phyloP scores from a whole-genome alignment of 2,888 invertebrate species.

The Drosophila hamatofila region DNA sequence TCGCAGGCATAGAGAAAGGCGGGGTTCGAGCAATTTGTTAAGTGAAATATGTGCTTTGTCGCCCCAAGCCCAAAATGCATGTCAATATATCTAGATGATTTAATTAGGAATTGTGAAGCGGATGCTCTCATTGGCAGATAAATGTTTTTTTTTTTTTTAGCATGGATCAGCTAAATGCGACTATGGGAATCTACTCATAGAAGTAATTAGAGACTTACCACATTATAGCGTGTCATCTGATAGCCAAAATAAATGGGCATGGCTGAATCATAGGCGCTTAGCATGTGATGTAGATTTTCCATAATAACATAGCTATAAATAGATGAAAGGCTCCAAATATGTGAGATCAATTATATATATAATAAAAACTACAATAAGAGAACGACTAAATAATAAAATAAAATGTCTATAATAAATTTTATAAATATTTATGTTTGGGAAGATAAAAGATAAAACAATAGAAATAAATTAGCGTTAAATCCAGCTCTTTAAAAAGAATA shows the following conservation, averaged over 20 bases:
- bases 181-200: background rate
- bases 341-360: background rate
- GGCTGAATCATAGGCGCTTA: conserved; percentile 89
- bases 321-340: background rate
- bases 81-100: conserved; percentile 16
- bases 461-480: background rate
- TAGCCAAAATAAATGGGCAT: conserved; percentile 95
- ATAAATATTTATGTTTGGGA: background rate
- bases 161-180: background rate
- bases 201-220: conserved; percentile 63
- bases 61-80: background rate
- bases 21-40: conserved; percentile 10
- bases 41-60: conserved; percentile 13
- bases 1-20: background rate
- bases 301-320: conserved; percentile 93
- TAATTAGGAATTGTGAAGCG: conserved; percentile 10
- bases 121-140: conserved; percentile 5
- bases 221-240: conserved; percentile 86
- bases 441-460: background rate
- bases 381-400: background rate
- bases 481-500: background rate
- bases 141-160: conserved; percentile 22
- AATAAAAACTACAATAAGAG: background rate
- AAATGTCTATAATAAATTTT: background rate
- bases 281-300: conserved; percentile 96